Base-by-base conservation (phyloP, 37 sponge, comb jelly and placozoan species). In the Lycopodina hypogea region DNA sequence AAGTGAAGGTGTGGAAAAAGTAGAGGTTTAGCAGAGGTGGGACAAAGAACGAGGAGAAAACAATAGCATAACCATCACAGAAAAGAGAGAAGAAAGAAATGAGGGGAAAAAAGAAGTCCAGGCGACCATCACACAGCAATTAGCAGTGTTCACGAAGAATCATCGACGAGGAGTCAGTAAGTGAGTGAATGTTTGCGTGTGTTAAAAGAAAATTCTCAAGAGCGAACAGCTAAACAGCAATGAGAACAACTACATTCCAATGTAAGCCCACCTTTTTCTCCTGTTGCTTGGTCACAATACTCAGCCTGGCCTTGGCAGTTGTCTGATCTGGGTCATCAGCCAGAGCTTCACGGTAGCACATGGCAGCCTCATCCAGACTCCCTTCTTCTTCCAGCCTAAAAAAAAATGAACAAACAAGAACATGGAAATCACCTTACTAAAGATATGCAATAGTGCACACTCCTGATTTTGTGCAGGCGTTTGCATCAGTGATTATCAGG, bases 331-430 rank as follows among this genome's bases (percentile, higher is more conserved):
- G 90, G 37, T 84, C 78, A 37, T 81, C 82, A 50, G 66, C 81
- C 22, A 90, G 66, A 1, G 86, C 86, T 45, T 84, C 81, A 24
- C 66, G 33, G 67, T 85, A 90, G 50, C 86, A 85, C 23, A 41
- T 33, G 62, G 84, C 59, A 23, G 90, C 90, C 42, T 22, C 22
- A 51, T 81, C 71, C 1, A 81, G 26, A 12, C 67, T 28, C 19
- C 89, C 84, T 55, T 64, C 38, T 71, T 74, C 74, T 77, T 85
- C 90, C 22, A 90, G 65, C 59, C 90, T 90, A 66, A 1, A 12
- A 24, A n/a, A 4, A 41, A 48, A 55, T 30, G 19, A 30, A 24
- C 2, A 3, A 34, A 55, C 56, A 73, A 71, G 38, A 30, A 9
- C 68, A 68, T 68, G 30, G 9, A 53, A 12, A 53, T 17, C 55